Conservation (phyloP, 1,140 invertebrate genomes). For the Mercenaria mercenaria region DNA sequence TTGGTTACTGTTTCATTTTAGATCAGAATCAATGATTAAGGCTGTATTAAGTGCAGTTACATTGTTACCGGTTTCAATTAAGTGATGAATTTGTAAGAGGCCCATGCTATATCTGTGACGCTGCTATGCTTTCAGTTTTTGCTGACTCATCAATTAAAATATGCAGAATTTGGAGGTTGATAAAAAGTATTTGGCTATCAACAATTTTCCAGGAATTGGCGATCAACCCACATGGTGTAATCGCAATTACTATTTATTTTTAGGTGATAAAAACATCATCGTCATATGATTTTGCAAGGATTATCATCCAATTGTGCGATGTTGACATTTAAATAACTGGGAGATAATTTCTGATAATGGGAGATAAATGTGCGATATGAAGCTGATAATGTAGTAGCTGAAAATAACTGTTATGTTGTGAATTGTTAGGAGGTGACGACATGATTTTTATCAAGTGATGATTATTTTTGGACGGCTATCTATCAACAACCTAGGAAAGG, state of each 20-base stretch:
- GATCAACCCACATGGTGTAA: neutral
- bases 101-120: no score
- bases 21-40: neutral
- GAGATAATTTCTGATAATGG: constrained; percentile 23
- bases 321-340: constrained; percentile 14
- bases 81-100: neutral
- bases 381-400: neutral
- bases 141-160: neutral
- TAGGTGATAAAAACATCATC: neutral
- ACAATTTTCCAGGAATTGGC: neutral
- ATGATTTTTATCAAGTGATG: neutral
- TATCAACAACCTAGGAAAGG: neutral
- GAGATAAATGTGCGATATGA: constrained; percentile 29
- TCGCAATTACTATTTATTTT: neutral
- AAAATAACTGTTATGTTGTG: constrained; percentile 38
- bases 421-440: constrained; percentile 4
- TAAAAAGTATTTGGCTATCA: neutral
- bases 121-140: neutral
- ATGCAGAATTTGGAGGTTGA: neutral
- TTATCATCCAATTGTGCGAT: neutral
- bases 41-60: neutral
- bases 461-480: neutral
- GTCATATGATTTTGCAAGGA: constrained; percentile 5
- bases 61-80: neutral
- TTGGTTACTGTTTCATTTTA: constrained; percentile 1